Conservation (phyloP, 1,140 invertebrate species). For the Listronotus oregonensis region DNA sequence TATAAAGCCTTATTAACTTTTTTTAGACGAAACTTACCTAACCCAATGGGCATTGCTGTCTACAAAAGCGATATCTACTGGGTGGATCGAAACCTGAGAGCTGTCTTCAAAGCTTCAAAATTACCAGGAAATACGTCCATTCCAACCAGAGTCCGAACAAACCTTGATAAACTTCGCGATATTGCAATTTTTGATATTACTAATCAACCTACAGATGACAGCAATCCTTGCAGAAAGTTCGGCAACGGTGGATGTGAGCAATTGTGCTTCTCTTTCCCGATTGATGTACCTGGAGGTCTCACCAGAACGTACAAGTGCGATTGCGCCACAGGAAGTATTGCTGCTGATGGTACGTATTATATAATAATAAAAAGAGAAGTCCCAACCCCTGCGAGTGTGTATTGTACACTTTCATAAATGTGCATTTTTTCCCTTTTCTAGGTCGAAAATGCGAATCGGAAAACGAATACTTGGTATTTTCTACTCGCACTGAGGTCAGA, state of each 20-base stretch:
- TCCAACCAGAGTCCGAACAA: conserved; percentile 75
- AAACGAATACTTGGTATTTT: conserved; percentile 89
- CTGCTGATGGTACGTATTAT: conserved; percentile 54
- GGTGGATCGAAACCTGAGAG: conserved; percentile 92
- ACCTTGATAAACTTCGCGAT: conserved; percentile 81
- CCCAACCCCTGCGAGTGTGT: too few species aligned
- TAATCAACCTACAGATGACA: conserved; percentile 81
- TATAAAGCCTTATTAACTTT: too few species aligned
- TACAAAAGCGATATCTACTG: conserved; percentile 87
- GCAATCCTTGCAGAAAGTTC: conserved; percentile 76
- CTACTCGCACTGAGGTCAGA: conserved; percentile 89
- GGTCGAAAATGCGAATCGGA: conserved; percentile 75
- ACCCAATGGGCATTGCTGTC: conserved; percentile 92
- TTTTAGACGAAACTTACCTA: conserved; percentile 81
- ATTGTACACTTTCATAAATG: too few species aligned
- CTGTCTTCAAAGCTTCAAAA: conserved; percentile 86
- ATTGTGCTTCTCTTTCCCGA: conserved; percentile 91
- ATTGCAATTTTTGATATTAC: conserved; percentile 88
- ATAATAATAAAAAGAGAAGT: too few species aligned
- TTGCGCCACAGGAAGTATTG: conserved; percentile 85
- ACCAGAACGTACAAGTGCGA: conserved; percentile 70
- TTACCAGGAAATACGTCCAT: conserved; percentile 70
- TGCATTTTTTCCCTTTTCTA: neutral
- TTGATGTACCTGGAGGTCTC: conserved; percentile 53
- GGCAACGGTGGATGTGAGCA: conserved; percentile 89